phyloP scores from a whole-genome alignment of 2,113 vertebrate species.

The Brachypodius melanocephalos region DNA sequence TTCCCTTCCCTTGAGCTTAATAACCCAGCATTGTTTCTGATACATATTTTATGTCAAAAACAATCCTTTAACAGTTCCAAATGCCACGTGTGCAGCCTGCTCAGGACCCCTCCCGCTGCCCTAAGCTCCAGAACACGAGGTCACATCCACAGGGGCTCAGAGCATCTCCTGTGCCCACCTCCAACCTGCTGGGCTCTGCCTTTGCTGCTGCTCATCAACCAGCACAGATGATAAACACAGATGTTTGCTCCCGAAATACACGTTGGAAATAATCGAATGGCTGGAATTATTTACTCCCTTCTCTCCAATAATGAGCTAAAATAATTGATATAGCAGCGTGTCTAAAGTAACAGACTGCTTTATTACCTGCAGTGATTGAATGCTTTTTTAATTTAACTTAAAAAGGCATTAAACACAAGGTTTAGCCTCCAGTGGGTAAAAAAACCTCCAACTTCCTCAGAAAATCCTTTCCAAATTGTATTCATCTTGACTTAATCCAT shows the following conservation, averaged over 20 bases:
- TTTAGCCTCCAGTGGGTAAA: constrained; percentile 76
- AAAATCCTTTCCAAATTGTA: constrained; percentile 82
- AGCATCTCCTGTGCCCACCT: neutral
- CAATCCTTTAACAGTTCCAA: constrained; percentile 43
- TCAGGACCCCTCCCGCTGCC: neutral
- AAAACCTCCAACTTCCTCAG: constrained; percentile 79
- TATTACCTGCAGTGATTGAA: constrained; percentile 69
- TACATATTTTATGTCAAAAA: constrained; percentile 11
- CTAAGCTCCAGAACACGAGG: constrained; percentile 3
- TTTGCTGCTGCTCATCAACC: neutral
- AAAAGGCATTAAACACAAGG: constrained; percentile 66
- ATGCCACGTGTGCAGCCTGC: neutral
- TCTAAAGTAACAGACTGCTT: constrained; percentile 48
- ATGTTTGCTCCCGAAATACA: constrained; percentile 28
- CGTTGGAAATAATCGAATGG: neutral
- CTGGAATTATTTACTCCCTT: constrained; percentile 24
- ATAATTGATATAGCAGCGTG: constrained; percentile 36
- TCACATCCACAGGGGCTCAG: neutral
- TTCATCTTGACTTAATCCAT: constrained; percentile 84
- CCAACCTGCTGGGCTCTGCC: neutral
- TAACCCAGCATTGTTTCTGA: neutral
- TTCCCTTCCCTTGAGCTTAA: neutral
- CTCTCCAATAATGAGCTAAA: constrained; percentile 46
- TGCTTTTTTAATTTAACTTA: constrained; percentile 67
- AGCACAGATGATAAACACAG: constrained; percentile 23